These are phyloP conservation scores for Phalacrocorax aristotelis DNA, from an alignment of 2,113 vertebrate species.

Conservation along the genomic window DNA sequence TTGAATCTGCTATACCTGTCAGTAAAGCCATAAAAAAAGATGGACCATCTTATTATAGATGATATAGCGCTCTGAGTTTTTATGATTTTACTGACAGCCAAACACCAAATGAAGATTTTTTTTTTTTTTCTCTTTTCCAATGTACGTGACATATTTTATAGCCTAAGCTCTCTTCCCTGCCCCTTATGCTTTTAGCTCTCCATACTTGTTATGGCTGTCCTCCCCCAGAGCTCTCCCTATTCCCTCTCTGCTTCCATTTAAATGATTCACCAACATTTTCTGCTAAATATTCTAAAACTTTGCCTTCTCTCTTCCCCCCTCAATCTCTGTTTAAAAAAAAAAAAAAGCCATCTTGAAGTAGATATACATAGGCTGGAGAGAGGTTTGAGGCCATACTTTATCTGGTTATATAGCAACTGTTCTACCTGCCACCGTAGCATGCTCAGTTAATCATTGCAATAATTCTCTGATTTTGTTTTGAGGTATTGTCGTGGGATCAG, in stretches of 20 bases:
- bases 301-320: background rate
- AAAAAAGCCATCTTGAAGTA: background rate
- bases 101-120: background rate
- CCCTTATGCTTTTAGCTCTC: background rate
- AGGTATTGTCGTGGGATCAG: background rate
- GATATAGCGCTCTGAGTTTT: constrained; percentile 5
- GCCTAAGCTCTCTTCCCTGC: background rate
- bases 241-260: background rate
- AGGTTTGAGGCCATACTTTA: background rate
- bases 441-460: background rate
- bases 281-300: background rate
- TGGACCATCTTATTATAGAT: constrained; percentile 20
- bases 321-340: background rate
- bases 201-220: background rate
- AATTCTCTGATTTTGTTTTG: background rate
- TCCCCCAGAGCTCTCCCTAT: background rate
- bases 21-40: constrained; percentile 33
- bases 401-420: background rate
- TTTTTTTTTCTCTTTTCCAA: background rate
- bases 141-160: background rate
- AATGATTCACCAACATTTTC: background rate
- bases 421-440: background rate
- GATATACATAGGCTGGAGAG: background rate
- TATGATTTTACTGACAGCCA: constrained; percentile 13
- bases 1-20: constrained; percentile 18